These are phyloP conservation scores for Martes martes DNA, from an alignment of 2,113 vertebrate genomes.

Conservation along the genomic window DNA sequence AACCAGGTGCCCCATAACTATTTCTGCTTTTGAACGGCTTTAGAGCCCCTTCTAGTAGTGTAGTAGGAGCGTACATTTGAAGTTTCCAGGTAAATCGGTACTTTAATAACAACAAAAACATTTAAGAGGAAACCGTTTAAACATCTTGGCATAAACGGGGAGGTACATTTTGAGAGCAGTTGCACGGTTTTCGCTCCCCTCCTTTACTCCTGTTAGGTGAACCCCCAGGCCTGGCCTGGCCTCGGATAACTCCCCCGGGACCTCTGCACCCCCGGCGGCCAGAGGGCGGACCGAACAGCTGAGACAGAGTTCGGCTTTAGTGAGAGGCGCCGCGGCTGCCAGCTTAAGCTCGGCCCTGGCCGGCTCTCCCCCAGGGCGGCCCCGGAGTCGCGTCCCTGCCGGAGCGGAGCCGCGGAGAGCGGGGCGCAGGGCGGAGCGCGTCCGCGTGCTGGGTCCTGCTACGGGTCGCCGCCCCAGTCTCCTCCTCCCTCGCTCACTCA, in stretches of 20 bases:
- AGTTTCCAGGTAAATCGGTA: not conserved
- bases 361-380: fast-evolving
- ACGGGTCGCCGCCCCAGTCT: fast-evolving
- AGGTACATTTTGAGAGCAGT: not conserved
- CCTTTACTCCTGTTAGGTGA: not conserved
- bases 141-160: not conserved
- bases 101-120: not conserved
- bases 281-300: not conserved
- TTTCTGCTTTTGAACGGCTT: not conserved
- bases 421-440: not conserved
- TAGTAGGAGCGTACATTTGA: not conserved
- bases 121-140: not conserved
- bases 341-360: fast-evolving
- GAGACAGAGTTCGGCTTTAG: not conserved
- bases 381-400: fast-evolving
- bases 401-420: fast-evolving
- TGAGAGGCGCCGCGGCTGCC: not conserved
- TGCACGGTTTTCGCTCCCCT: not conserved
- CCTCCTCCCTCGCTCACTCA: slow-evolving; percentile 69
- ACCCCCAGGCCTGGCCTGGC: not conserved
- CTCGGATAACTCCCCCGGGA: fast-evolving
- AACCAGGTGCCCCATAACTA: not conserved
- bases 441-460: not conserved
- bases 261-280: not conserved
- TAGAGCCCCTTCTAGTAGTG: not conserved